phyloP scores from a whole-genome alignment of 2,113 vertebrate species.

The Chionis minor region DNA sequence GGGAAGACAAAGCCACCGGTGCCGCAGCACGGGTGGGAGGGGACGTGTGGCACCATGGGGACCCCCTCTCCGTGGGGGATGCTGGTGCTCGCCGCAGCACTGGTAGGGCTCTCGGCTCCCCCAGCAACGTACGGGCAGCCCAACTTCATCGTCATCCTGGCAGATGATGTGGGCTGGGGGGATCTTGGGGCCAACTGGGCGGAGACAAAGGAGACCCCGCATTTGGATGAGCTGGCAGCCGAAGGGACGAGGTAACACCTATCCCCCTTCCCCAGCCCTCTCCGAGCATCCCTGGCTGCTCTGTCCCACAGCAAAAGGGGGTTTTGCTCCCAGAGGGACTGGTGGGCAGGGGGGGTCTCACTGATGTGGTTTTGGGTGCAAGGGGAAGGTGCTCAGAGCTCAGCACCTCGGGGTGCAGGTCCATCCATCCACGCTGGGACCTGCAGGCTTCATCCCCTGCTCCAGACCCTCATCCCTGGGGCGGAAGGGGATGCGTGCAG shows the following conservation, averaged over 20 bases:
- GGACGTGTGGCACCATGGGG: constrained; percentile 59
- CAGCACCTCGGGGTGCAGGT: neutral
- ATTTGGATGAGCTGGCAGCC: constrained; percentile 82
- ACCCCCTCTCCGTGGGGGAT: neutral
- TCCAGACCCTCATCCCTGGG: neutral
- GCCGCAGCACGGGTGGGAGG: neutral
- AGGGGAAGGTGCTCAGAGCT: neutral
- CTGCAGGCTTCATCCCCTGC: rapidly evolving
- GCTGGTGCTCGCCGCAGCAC: constrained; percentile 47
- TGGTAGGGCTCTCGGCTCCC: constrained; percentile 43
- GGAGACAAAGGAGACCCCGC: constrained; percentile 76
- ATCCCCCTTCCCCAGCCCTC: neutral
- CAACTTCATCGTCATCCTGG: constrained; percentile 91
- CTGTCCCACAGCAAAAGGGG: neutral
- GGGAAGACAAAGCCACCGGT: rapidly evolving
- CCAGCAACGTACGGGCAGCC: constrained; percentile 33
- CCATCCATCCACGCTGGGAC: neutral
- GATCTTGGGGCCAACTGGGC: constrained; percentile 88
- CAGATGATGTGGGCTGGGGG: constrained; percentile 95
- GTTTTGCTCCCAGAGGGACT: rapidly evolving
- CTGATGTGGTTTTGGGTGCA: neutral
- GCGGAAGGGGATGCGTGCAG: rapidly evolving
- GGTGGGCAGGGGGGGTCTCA: neutral
- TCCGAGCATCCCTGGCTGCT: neutral
- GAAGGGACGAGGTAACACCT: constrained; percentile 83